These are phyloP conservation scores for Orius laevigatus DNA, from an alignment of 1,140 invertebrate species.

Conservation along the genomic window DNA sequence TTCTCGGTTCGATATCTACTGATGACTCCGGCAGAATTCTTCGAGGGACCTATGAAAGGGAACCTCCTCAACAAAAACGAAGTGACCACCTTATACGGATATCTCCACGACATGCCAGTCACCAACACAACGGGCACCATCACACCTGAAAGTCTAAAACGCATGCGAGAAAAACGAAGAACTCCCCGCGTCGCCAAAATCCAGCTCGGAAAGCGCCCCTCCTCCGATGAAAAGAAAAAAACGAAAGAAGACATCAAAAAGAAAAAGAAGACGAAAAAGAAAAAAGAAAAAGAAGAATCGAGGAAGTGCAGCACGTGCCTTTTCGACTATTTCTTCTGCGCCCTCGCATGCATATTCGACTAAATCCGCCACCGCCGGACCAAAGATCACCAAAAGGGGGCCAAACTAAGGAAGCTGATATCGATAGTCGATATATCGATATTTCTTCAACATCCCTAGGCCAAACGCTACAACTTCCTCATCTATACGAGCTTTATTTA, in stretches of 20 bases:
- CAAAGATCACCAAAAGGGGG: too few relatives aligned
- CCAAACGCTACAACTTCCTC: too few relatives aligned
- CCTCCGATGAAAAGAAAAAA: conserved; percentile 15
- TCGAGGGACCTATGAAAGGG: conserved; percentile 29
- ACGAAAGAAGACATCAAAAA: conserved; percentile 15
- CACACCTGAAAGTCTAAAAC: conserved; percentile 8
- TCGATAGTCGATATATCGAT: too few relatives aligned
- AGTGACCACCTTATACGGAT: conserved; percentile 21
- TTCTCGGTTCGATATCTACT: conserved; percentile 46
- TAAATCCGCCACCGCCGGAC: too few relatives aligned
- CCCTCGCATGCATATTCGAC: conserved; percentile 30
- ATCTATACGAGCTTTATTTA: too few relatives aligned
- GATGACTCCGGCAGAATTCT: conserved; percentile 42
- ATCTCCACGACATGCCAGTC: conserved; percentile 13
- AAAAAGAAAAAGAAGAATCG: conserved; percentile 23
- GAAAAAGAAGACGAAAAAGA: conserved; percentile 21
- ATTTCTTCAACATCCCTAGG: too few relatives aligned
- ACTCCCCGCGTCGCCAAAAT: conserved; percentile 1
- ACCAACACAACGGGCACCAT: conserved; percentile 12
- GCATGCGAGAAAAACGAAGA: conserved; percentile 5
- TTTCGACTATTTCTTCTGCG: conserved; percentile 27
- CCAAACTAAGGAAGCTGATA: too few relatives aligned
- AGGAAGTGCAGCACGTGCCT: conserved; percentile 28
- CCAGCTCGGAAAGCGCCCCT: conserved; percentile 9
- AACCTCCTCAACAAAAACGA: conserved; percentile 28